phyloP scores from a whole-genome alignment of 1,140 invertebrate genomes.

The Bombus vancouverensis region DNA sequence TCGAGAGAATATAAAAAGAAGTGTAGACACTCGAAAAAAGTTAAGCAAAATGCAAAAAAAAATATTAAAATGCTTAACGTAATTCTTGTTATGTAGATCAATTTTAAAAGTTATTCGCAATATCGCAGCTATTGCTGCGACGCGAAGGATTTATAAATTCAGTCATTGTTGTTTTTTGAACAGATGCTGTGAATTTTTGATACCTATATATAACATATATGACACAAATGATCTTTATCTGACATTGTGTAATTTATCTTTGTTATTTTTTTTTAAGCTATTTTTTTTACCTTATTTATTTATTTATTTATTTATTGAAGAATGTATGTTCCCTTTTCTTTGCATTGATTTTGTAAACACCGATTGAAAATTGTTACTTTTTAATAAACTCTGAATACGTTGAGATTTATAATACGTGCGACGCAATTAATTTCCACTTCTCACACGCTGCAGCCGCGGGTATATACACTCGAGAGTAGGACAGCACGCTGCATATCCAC shows the following conservation, averaged over 20 bases:
- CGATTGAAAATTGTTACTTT: not conserved
- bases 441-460: not conserved
- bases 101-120: not conserved
- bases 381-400: constrained; percentile 32
- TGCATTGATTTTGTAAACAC: not conserved
- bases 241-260: not conserved
- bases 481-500: constrained; percentile 47
- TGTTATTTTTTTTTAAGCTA: not conserved
- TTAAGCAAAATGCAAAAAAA: not conserved
- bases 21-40: not conserved
- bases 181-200: not conserved
- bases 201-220: not conserved
- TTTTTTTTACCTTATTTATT: constrained; percentile 12
- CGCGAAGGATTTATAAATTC: not conserved
- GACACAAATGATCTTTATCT: too few species aligned
- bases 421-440: constrained; percentile 31
- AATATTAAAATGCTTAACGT: not conserved
- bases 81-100: not conserved
- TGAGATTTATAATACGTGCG: not conserved
- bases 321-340: not conserved
- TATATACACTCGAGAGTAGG: constrained; percentile 12
- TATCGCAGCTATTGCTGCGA: not conserved
- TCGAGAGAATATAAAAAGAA: not conserved
- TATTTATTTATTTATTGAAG: constrained; percentile 18
- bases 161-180: not conserved